Percentiles rank a stretch among this genome's conserved stretches.
phyloP scores from a whole-genome alignment of 2,113 vertebrate genomes.

The Apus apus region DNA sequence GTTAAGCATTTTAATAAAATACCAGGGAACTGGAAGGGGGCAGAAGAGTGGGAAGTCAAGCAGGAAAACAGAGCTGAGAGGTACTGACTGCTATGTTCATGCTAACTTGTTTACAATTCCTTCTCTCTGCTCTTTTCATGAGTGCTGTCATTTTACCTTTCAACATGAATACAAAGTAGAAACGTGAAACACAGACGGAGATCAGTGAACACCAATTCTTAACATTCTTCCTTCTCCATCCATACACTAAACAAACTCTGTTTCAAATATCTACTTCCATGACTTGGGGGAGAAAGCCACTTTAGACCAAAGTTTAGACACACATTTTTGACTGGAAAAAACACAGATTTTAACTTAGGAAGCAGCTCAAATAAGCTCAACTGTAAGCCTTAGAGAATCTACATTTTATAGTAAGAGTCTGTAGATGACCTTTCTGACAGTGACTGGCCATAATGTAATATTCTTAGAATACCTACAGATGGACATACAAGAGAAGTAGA shows the following conservation, averaged over 20 bases:
- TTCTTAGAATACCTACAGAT: not conserved
- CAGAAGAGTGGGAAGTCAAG: not conserved
- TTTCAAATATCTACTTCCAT: not conserved
- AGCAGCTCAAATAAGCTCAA: not conserved
- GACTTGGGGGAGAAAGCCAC: not conserved
- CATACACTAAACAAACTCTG: not conserved
- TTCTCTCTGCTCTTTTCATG: not conserved
- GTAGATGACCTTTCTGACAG: not conserved
- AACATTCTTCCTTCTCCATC: not conserved
- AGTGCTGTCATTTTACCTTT: not conserved
- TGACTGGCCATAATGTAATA: not conserved
- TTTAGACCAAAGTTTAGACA: not conserved
- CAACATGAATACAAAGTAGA: not conserved
- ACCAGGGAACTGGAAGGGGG: not conserved
- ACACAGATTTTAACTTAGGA: not conserved
- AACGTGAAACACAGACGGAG: not conserved
- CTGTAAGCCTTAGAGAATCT: not conserved
- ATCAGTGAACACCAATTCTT: not conserved
- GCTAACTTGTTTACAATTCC: not conserved
- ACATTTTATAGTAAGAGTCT: not conserved
- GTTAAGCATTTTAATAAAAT: not conserved
- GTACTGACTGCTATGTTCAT: not conserved
- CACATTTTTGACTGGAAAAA: not conserved
- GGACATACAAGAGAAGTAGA: not conserved
- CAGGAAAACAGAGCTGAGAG: not conserved